Evolutionary conservation across 2,888 invertebrate genomes (phyloP).

Genomic region (Dryococelus australis): DNA sequence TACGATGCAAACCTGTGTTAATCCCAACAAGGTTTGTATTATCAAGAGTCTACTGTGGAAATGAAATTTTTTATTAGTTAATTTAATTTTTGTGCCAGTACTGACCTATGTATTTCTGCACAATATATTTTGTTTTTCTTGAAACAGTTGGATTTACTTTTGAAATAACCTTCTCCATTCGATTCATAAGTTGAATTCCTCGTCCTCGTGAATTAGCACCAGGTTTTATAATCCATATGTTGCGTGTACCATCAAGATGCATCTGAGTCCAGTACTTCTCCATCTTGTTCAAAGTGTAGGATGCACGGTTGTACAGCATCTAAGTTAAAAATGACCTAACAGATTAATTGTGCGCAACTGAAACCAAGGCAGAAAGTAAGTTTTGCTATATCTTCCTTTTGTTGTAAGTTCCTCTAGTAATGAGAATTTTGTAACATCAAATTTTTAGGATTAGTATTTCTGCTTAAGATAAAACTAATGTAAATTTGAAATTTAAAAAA

Average conservation of each 20-base stretch:
- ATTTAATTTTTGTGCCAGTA: not conserved
- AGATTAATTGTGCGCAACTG: too few relatives aligned
- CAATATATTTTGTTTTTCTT: slow-evolving; percentile 81
- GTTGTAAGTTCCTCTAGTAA: too few relatives aligned
- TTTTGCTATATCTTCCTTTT: too few relatives aligned
- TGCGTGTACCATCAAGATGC: slow-evolving; percentile 82
- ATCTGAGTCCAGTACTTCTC: slow-evolving; percentile 81
- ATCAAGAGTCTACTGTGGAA: too few relatives aligned
- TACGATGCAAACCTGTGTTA: too few relatives aligned
- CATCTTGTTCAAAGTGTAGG: slow-evolving; percentile 71
- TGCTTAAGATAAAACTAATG: too few relatives aligned
- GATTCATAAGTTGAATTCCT: slow-evolving; percentile 88
- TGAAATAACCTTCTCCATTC: slow-evolving; percentile 82
- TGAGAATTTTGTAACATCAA: too few relatives aligned
- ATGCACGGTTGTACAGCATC: slow-evolving; percentile 59
- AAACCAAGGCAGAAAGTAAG: too few relatives aligned
- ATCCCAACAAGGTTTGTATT: too few relatives aligned
- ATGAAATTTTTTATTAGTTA: too few relatives aligned
- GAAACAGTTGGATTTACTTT: slow-evolving; percentile 70
- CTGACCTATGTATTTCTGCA: slow-evolving; percentile 94
- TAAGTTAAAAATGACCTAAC: not conserved
- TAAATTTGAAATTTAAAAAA: too few relatives aligned
- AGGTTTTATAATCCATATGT: slow-evolving; percentile 95
- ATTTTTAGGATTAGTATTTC: too few relatives aligned
- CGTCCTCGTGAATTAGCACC: slow-evolving; percentile 92